Evolutionary conservation across 2,797 vertebrate species (phyloP).

Genomic region (Distichodus sexfasciatus): DNA sequence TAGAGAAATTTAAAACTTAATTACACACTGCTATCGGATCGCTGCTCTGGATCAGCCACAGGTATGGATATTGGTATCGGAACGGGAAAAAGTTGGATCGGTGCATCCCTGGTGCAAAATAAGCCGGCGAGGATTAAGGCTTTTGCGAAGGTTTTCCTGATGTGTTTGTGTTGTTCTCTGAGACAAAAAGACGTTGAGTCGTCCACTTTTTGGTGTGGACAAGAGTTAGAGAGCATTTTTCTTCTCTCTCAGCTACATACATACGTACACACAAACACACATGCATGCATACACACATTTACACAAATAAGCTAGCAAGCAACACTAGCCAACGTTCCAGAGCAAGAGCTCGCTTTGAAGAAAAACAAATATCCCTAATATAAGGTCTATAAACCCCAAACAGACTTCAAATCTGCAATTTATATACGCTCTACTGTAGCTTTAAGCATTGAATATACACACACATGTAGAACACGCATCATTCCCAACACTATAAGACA

Average conservation of each 20-base stretch:
- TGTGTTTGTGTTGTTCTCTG: slow-evolving; percentile 68
- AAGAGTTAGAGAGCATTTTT: slow-evolving; percentile 35
- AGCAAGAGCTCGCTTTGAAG: slow-evolving; percentile 59
- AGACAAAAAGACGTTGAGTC: slow-evolving; percentile 67
- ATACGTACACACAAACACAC: slow-evolving; percentile 22
- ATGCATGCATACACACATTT: slow-evolving; percentile 3
- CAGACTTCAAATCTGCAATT: slow-evolving; percentile 69
- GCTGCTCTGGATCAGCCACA: too few species aligned
- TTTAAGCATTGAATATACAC: slow-evolving; percentile 66
- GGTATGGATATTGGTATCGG: too few species aligned
- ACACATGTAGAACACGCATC: slow-evolving; percentile 54
- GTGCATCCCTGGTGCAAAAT: too few species aligned
- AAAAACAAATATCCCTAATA: too few species aligned
- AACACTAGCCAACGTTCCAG: slow-evolving; percentile 67
- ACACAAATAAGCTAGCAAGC: slow-evolving; percentile 64
- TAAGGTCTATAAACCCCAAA: slow-evolving; percentile 73
- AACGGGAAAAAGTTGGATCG: too few species aligned
- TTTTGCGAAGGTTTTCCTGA: slow-evolving; percentile 79
- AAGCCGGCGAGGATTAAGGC: slow-evolving; percentile 78
- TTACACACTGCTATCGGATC: too few species aligned
- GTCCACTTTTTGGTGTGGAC: slow-evolving; percentile 38
- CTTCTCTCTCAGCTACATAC: slow-evolving; percentile 37
- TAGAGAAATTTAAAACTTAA: too few species aligned
- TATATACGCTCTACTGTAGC: slow-evolving; percentile 72
- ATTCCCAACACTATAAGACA: slow-evolving; percentile 72